phyloP scores from a whole-genome alignment of 2,113 vertebrate species.

The Cyphomyrus plagiostoma region DNA sequence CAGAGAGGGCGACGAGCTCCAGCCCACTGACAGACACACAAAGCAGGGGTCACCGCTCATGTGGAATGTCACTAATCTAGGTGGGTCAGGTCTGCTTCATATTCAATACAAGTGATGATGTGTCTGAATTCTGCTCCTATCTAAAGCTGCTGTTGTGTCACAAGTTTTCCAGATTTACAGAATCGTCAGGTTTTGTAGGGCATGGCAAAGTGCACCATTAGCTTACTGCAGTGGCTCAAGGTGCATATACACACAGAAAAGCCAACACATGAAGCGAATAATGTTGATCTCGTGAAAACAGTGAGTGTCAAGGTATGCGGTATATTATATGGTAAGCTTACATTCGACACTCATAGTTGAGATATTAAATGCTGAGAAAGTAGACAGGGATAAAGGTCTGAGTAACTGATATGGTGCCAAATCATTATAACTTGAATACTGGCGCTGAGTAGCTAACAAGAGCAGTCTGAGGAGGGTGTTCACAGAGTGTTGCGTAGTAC shows the following conservation, averaged over 20 bases:
- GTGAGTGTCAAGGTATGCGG: background rate
- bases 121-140: background rate
- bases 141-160: too few relatives aligned
- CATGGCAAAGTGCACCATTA: background rate
- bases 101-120: background rate
- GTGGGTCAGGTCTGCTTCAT: background rate
- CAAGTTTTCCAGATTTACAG: background rate
- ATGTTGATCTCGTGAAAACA: background rate
- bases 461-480: background rate
- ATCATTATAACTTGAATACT: background rate
- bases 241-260: background rate
- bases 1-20: slow-evolving; percentile 70
- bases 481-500: background rate
- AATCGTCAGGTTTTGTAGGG: background rate
- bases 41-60: background rate
- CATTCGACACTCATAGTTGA: background rate
- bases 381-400: background rate
- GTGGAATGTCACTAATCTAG: background rate
- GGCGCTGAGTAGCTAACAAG: background rate
- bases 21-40: slow-evolving; percentile 68
- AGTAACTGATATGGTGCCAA: background rate
- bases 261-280: background rate
- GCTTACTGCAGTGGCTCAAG: background rate
- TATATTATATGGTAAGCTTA: background rate
- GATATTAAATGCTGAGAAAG: background rate